Base-by-base conservation (phyloP, 2,888 invertebrate genomes). In the Macrosiphum euphorbiae region DNA sequence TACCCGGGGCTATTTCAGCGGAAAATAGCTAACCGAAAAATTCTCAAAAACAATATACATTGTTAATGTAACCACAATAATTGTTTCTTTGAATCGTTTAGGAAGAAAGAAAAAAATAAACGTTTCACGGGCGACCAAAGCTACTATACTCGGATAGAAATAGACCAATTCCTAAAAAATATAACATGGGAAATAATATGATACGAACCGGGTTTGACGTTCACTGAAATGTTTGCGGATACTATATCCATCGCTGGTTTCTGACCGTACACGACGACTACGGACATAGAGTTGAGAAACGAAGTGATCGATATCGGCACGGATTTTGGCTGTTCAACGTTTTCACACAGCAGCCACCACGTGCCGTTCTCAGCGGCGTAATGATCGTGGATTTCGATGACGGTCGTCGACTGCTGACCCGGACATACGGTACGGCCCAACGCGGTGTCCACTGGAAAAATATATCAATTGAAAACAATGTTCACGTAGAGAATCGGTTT, bases 351-450 rank as follows among this genome's bases (percentile, higher is more conserved):
- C 58, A 96, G 96, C 97, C 97, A 97, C 92, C 96, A 96, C 0
- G 97, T 97, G 67, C 97, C 97, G 95, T 97, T 97, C 35, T 91
- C 90, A 95, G 97, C 97, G 0, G 97, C 97, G 96, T 97, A 97
- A 95, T 97, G 97, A 95, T 98, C 98, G 95, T 95, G 94, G 94
- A 97, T 97, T 96, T 97, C 96, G 94, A 97, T 96, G 96, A 96
- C 96, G 0, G 96, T 96, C 86, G 95, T 96, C 20, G 96, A 61
- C n/a, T 88, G 55, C 13, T 91, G 91, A 1, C 93, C 91, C 78
- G 94, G 93, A 24, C 94, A 94, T 28, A 94, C 93, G 4, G 94
- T 94, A 50, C 86, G 91, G 20, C 94, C 94, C 84, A 94, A 86
- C 28, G 90, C n/a, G 35, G 85, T 90, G 89, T 94, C 94, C 88